Evolutionary conservation across 2,888 invertebrate species (phyloP), one percentile per base, ranked within the genome.

Genomic region (Cryptus viduatorius): DNA sequence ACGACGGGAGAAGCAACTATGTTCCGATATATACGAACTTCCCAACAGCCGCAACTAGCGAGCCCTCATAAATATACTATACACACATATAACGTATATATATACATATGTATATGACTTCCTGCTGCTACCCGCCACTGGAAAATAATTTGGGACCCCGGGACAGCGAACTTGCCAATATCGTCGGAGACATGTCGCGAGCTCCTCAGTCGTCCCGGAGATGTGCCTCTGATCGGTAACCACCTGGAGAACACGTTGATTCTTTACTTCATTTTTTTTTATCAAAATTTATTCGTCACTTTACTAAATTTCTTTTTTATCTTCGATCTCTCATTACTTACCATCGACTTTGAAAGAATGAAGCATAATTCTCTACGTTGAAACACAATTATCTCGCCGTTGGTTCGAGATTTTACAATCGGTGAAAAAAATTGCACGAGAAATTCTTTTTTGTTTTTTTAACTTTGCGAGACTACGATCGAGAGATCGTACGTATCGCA

Each of bases 131-230:
- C 53, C 75, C 76, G 86, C 86, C 78, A 83, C 91, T 91, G 91
- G 91, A 91, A 90, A 90, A 89, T 88, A 89, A 88, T 89, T 88
- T 86, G 61, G 85, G 37, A 85, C 83, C 81, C 87, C 86, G 86
- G 87, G 84, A 84, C 86, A 83, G 86, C 87, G 87, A 89, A 86
- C 86, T 89, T 87, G 88, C 88, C 88, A 88, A 88, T 88, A 88
- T 78, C 79, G 72, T 88, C 88, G 87, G 87, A 86, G 85, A 83
- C 87, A 85, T 86, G 73, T 79, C 81, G 82, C 79, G 73, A 59
- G 78, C 86, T 87, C 88, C 89, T 90, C 93, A 93, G 93, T 93
- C 91, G 89, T 87, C 88, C 89, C 89, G 89, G 91, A 91, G 93
- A 91, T 92, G 91, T 86, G 90, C 88, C 89, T 89, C 88, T 90